These are phyloP conservation scores for Oncorhynchus kisutch DNA, from an alignment of 2,113 vertebrate species.

Conservation along the genomic window DNA sequence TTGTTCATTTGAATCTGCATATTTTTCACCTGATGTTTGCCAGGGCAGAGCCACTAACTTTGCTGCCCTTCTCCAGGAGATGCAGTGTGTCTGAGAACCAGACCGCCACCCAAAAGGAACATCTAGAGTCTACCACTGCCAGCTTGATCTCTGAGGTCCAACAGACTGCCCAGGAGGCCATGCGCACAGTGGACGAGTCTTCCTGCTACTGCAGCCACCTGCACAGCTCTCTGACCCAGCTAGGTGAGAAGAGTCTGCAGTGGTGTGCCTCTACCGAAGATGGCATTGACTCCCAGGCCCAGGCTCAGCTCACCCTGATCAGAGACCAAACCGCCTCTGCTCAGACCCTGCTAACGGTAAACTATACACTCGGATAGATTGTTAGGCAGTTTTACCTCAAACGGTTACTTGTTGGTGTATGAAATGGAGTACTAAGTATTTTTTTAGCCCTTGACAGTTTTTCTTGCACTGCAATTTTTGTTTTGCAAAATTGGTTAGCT, in stretches of 20 bases:
- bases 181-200: slow-evolving; percentile 69
- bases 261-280: slow-evolving; percentile 66
- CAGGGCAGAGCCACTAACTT: too few relatives aligned
- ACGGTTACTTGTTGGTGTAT: too few relatives aligned
- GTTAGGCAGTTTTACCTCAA: too few relatives aligned
- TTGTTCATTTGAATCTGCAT: too few relatives aligned
- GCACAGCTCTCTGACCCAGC: slow-evolving; percentile 58
- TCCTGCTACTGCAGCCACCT: slow-evolving; percentile 68
- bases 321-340: slow-evolving; percentile 59
- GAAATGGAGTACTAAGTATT: too few relatives aligned
- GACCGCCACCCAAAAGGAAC: slow-evolving; percentile 57
- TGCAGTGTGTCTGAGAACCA: slow-evolving; percentile 68
- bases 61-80: slow-evolving; percentile 62
- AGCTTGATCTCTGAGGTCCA: slow-evolving; percentile 75
- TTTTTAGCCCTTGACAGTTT: too few relatives aligned
- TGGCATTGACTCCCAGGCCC: slow-evolving; percentile 48
- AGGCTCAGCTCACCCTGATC: slow-evolving; percentile 68
- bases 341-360: slow-evolving; percentile 78
- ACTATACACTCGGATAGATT: neutral
- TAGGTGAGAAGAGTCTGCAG: slow-evolving; percentile 65
- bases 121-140: slow-evolving; percentile 67
- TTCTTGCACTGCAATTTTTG: too few relatives aligned
- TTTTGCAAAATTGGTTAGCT: neutral
- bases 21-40: too few relatives aligned
- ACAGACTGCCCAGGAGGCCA: slow-evolving; percentile 62